Evolutionary conservation across 2,888 invertebrate species (phyloP), one percentile per base, ranked within the genome.

Genomic region (Heteropelma amictum): DNA sequence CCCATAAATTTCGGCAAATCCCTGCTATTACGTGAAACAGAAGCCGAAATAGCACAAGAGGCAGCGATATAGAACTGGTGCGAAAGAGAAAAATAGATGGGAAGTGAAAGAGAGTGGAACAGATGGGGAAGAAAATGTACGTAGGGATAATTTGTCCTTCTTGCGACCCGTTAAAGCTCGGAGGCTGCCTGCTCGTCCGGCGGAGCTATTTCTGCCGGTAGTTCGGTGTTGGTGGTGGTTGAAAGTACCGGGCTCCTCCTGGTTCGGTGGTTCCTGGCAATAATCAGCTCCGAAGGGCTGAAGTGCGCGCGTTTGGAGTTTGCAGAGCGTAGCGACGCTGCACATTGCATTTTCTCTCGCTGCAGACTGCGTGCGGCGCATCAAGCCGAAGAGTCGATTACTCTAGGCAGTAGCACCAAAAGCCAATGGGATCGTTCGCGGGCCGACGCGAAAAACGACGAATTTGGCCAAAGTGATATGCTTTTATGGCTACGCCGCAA

Each of bases 1-100:
- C 69, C 79, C 78, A 84, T 85, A 84, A 85, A 84, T 85, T 83
- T 81, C 69, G 79, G 42, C 63, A 61, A 81, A 83, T 82, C 83
- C 81, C 73, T 61, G 79, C 82, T 80, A 85, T 85, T 85, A 83
- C 78, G 73, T 45, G 71, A 38, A 73, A 72, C 71, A 56, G 45
- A 72, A 53, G 47, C 63, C 23, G 42, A 19, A 23, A 12, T 42
- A 51, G 21, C 14, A 30, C 17, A 56, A 56, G 69, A 74, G 56
- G 53, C 23, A 61, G 47, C 42, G 71, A 61, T 8, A 17, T 14
- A 40, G 47, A 21, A n/a, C n/a, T 30, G 19, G 28, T 7, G 61
- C 19, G 26, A 21, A 7, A 35, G 67, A 42, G 56, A 53, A 38
- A 28, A 53, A 45, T 42, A 45, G 45, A 33, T 23, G 38, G 70